A percentile compares a stretch with the other conserved stretches of the same genome.
These are phyloP conservation scores for Lophius americanus DNA, from an alignment of 2,797 vertebrate species.

Conservation along the genomic window DNA sequence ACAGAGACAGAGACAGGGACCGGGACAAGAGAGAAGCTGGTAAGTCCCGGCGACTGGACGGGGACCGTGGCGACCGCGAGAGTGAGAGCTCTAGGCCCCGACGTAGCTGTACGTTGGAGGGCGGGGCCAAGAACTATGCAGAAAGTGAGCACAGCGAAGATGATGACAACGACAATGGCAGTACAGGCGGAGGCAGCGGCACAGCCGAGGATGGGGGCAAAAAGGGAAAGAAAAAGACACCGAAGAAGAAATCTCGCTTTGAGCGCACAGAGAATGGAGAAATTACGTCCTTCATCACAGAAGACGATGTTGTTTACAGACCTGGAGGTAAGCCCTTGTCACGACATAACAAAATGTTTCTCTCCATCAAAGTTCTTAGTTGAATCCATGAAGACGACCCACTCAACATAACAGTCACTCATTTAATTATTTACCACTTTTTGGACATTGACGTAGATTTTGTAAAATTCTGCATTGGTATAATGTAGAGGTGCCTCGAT, in stretches of 20 bases:
- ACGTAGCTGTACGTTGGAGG: conserved; percentile 96
- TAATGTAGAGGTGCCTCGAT: too few species aligned
- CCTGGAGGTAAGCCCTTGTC: conserved; percentile 89
- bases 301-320: conserved; percentile 95
- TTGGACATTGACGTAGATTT: too few species aligned
- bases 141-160: conserved; percentile 98
- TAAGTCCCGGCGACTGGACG: conserved; percentile 88
- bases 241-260: conserved; percentile 97
- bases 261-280: conserved; percentile 96
- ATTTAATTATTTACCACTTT: neutral
- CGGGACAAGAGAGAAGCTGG: conserved; percentile 90
- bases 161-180: conserved; percentile 90
- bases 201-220: conserved; percentile 92
- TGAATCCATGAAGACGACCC: too few species aligned
- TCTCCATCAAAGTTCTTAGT: neutral
- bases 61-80: conserved; percentile 88
- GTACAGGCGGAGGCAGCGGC: conserved; percentile 85
- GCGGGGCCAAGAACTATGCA: conserved; percentile 96
- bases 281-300: conserved; percentile 96
- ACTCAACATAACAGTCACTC: neutral
- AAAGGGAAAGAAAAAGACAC: conserved; percentile 96
- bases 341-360: neutral
- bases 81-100: conserved; percentile 92
- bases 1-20: conserved; percentile 92
- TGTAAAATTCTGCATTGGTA: too few species aligned